These are phyloP conservation scores for Tragelaphus buxtoni DNA, from an alignment of 2,113 vertebrate species.

Conservation along the genomic window DNA sequence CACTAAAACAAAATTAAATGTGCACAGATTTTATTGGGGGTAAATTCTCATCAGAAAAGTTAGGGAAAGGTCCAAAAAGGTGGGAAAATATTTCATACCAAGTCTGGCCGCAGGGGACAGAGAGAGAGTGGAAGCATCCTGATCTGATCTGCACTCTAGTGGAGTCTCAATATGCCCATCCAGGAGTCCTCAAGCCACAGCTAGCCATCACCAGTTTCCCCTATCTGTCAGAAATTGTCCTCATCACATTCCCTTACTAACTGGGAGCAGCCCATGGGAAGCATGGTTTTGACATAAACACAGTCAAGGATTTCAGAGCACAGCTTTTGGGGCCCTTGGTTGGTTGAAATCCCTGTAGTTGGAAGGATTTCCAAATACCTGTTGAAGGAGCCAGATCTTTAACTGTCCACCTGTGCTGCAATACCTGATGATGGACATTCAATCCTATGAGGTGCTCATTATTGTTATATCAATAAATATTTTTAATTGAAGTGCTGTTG, in stretches of 20 bases:
- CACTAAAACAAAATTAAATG: background rate
- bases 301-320: background rate
- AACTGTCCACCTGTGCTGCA: background rate
- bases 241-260: background rate
- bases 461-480: background rate
- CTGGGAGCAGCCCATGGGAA: background rate
- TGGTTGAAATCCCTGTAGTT: background rate
- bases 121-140: background rate
- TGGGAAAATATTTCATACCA: background rate
- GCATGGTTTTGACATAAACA: background rate
- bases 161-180: background rate
- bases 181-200: background rate
- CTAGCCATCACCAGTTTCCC: background rate
- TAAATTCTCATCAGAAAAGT: background rate
- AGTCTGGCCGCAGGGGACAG: background rate
- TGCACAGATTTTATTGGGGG: background rate
- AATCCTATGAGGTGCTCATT: background rate
- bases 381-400: background rate
- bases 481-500: background rate
- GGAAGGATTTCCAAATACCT: background rate
- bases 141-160: background rate
- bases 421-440: background rate
- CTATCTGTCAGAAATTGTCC: background rate
- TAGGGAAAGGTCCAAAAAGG: background rate
- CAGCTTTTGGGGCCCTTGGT: background rate